Conservation (phyloP, 2,113 vertebrate genomes). For the Pao palembangensis region DNA sequence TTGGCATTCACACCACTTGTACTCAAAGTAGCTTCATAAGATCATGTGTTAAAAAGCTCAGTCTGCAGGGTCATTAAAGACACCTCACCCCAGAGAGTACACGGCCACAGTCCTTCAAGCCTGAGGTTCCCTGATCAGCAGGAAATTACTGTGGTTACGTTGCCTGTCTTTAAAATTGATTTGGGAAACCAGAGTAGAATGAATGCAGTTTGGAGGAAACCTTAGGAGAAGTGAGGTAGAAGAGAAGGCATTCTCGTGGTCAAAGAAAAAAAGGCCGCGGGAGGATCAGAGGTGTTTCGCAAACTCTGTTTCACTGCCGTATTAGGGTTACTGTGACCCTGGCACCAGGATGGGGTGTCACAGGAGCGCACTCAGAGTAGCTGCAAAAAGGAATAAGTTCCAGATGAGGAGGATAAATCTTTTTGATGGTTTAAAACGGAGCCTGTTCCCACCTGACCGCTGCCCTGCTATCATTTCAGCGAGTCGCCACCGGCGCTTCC, state of each 20-base stretch:
- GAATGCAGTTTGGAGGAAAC: slow-evolving; percentile 3
- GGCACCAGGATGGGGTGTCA: slow-evolving; percentile 62
- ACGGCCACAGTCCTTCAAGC: neutral
- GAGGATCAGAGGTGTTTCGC: slow-evolving; percentile 12
- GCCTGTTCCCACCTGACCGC: slow-evolving; percentile 43
- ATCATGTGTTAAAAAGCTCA: neutral
- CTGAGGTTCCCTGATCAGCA: neutral
- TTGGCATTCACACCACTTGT: slow-evolving; percentile 48
- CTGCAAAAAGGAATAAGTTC: slow-evolving; percentile 32
- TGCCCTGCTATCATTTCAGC: slow-evolving; percentile 36
- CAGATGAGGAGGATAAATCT: slow-evolving; percentile 60
- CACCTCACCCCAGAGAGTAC: neutral
- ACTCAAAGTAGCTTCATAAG: neutral
- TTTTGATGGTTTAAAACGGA: slow-evolving; percentile 38
- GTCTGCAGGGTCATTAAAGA: neutral
- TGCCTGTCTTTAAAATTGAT: neutral
- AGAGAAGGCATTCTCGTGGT: slow-evolving; percentile 18
- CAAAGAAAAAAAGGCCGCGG: slow-evolving; percentile 1
- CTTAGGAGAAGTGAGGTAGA: slow-evolving; percentile 7
- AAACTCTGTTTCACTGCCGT: slow-evolving; percentile 44
- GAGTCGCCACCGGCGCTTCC: slow-evolving; percentile 3
- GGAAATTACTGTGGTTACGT: slow-evolving; percentile 18
- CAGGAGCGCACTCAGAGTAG: slow-evolving; percentile 37
- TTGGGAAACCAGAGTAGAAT: slow-evolving; percentile 11
- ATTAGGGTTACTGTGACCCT: slow-evolving; percentile 38